Evolutionary conservation across 2,113 vertebrate species (phyloP), one percentile per base, ranked within the genome.

Genomic region (Ondatra zibethicus): DNA sequence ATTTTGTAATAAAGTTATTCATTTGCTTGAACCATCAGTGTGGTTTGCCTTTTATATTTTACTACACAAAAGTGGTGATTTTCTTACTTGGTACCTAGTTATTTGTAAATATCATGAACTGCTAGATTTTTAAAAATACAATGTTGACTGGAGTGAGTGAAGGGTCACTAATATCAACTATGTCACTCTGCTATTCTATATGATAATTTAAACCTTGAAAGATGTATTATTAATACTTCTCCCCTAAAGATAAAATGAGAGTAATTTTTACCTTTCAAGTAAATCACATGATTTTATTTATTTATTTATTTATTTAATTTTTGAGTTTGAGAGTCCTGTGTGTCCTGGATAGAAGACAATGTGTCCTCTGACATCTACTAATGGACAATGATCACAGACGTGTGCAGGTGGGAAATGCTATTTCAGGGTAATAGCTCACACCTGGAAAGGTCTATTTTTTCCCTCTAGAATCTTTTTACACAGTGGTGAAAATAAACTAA

Each of bases 391-490:
- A 97, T 96, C 89, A 75, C 96, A 97, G 95, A 95, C 66, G 9
- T 88, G 61, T 14, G 89, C 97, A 96, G 95, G 96, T 97, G 96
- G 95, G 94, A 96, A 97, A 80, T 93, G 97, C 93, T 97, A 96
- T 98, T 97, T 97, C 78, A 95, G 94, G 91, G 96, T 96, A 97
- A 97, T 92, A 97, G 95, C 96, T 97, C 97, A 97, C 97, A 97
- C 97, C 95, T 97, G 97, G 95, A 97, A 95, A 95, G 89, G 82
- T 96, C 96, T 97, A 95, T 97, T 97, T 97, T 95, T 96, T 97
- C 97, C 75, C 70, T 94, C 94, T 92, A 65, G 80, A 94, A 94
- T 88, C 93, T 80, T 97, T 98, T 96, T 94, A 93, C 95, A 97
- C 91, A 97, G 96, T 39, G 23, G 94, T 94, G 95, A 97, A 97